Percentiles rank a stretch among this genome's conserved stretches.
Conservation (phyloP, 2,113 vertebrate species). For the Cololabis saira region DNA sequence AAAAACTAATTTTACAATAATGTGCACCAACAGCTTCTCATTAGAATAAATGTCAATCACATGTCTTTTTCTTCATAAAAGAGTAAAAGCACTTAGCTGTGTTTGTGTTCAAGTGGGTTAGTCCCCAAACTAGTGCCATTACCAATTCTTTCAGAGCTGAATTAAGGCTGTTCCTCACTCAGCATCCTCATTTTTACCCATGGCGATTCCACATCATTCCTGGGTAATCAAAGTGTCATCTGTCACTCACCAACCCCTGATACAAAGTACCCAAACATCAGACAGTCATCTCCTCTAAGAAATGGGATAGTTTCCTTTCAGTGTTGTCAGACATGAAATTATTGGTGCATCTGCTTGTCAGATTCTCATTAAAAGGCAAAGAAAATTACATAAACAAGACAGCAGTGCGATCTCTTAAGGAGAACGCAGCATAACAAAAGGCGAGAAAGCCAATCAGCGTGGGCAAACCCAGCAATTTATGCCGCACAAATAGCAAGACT, state of each 20-base stretch:
- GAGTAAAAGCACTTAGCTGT: neutral
- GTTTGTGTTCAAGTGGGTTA: constrained; percentile 1
- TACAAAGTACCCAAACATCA: too few species aligned
- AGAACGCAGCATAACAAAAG: neutral
- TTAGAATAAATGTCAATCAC: neutral
- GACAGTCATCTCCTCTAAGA: constrained; percentile 12
- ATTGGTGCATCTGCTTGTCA: neutral
- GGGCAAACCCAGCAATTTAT: neutral
- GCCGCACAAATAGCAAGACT: constrained; percentile 31
- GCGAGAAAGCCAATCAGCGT: constrained; percentile 19
- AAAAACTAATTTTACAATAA: too few species aligned
- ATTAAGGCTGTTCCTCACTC: constrained; percentile 2
- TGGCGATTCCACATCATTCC: constrained; percentile 19
- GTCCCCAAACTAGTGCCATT: neutral
- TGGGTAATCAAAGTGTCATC: constrained; percentile 37
- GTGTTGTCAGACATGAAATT: neutral
- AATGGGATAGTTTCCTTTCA: neutral
- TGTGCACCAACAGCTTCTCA: too few species aligned
- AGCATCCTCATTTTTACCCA: neutral
- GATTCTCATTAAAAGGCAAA: neutral
- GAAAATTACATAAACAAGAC: neutral
- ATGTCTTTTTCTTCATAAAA: neutral
- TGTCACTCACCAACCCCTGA: constrained; percentile 25
- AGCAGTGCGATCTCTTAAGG: neutral
- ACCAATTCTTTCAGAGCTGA: neutral